Evolutionary conservation across 2,888 invertebrate genomes (phyloP), one percentile per base, ranked within the genome.

Genomic region (Rotaria sp.): DNA sequence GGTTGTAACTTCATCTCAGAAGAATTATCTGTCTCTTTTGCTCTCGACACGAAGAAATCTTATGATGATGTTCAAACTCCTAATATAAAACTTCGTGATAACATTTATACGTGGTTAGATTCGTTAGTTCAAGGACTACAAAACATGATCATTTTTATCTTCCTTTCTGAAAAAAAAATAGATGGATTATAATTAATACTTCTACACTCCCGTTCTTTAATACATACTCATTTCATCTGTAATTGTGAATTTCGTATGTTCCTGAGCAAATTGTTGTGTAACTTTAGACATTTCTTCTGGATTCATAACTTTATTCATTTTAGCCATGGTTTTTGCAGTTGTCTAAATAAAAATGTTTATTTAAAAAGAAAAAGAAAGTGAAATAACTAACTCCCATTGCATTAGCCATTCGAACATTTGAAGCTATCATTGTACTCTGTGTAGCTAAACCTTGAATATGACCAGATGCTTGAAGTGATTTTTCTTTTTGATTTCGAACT

Each of bases 171-270:
- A n/a, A n/a, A n/a, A n/a, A n/a, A n/a, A n/a, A n/a, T n/a, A n/a
- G n/a, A n/a, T n/a, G n/a, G n/a, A n/a, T n/a, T n/a, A n/a, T n/a
- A n/a, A n/a, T n/a, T n/a, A n/a, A n/a, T n/a, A n/a, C n/a, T n/a
- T n/a, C n/a, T n/a, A n/a, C n/a, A n/a, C n/a, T n/a, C n/a, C n/a
- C n/a, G n/a, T n/a, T n/a, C n/a, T 67, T 52, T 30, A 21, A 38
- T 67, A 92, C 94, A 92, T 92, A 95, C 95, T 95, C 94, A 96
- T 95, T 92, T 97, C 96, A 92, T 96, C 96, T 0, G 95, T 95
- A 95, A 97, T 96, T 89, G 95, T 95, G 95, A 96, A 95, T 90
- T 94, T 95, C 91, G 94, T 94, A 89, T 94, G 94, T 57, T 95
- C 95, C 89, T 94, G 94, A 89, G 94, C 94, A 92, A 97, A 97